These are phyloP conservation scores for Cheirogaleus medius DNA, from an alignment of 2,113 vertebrate genomes.

Conservation along the genomic window DNA sequence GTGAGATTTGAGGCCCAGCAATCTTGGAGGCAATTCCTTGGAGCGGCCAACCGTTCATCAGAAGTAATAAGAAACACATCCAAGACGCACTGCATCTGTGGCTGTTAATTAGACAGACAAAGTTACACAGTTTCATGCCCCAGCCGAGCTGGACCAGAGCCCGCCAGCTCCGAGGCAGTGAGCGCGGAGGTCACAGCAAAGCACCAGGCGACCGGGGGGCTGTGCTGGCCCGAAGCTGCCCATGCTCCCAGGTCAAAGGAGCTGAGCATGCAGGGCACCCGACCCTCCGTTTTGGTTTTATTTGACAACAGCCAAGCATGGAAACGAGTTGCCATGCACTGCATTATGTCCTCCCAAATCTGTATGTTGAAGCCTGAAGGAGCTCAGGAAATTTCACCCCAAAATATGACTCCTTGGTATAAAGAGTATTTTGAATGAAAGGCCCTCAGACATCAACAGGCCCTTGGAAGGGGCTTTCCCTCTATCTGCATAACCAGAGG, in stretches of 20 bases:
- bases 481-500: no score
- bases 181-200: neutral
- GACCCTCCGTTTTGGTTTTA: neutral
- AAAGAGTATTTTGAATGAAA: no score
- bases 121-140: neutral
- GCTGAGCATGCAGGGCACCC: neutral
- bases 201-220: neutral
- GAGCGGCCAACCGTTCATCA: neutral
- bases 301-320: neutral
- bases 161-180: neutral
- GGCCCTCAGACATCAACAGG: no score
- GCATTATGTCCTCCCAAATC: neutral
- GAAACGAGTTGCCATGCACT: no score
- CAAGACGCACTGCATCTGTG: neutral
- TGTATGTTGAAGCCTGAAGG: neutral
- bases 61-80: conserved; percentile 27
- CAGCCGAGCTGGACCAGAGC: neutral
- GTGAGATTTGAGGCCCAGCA: neutral
- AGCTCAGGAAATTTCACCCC: no score
- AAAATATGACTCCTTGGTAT: no score
- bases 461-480: no score
- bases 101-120: conserved; percentile 8
- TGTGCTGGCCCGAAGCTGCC: neutral
- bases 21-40: neutral
- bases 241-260: neutral